Base-by-base conservation (phyloP, 1,140 invertebrate genomes). In the Oedothorax gibbosus region DNA sequence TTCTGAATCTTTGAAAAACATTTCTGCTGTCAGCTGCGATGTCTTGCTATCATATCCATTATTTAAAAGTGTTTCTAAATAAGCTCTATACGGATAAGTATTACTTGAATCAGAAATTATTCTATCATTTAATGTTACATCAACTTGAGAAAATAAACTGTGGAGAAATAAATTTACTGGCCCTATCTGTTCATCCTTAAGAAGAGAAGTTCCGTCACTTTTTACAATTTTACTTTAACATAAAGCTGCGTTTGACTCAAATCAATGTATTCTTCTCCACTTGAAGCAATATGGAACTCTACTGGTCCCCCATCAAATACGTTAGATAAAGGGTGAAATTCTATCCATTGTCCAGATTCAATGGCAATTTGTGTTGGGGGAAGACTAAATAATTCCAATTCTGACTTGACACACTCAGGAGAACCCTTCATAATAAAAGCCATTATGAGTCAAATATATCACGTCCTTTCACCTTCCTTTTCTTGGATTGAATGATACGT, bases 401-500 rank as follows among this genome's bases (percentile, higher is more conserved):
- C 80, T 11, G 80, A 83, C 21, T 83, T 83, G 2, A 73, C 80
- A 64, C 69, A 83, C 20, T 75, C 71, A 8, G 68, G 80, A 20
- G 80, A 83, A 51, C 35, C 71, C 64, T 72, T 72, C 7, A 73
- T 35, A 35, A 72, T 4, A 51, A 51, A 83, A 10, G 68, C 60
- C 69, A 83, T 78, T 62, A 64, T 15, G 35, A 20, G 15, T 72
- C 57, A 20, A 83, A 83, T 73, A 83, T 68, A 14, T 83, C 56
- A 9, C 35, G 56, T 73, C 7, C 60, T 73, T 3, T 18, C 15
- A 53, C 50, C 18, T 83, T 83, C 8, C 35, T 9, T 10, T 8
- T 53, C 21, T 83, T 83, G 0, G 68, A 64, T 64, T 68, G 50
- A 64, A 75, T 83, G 69, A 73, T 0, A n/a, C 7, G 10, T 64